Percentiles rank a stretch among this genome's conserved stretches.
Evolutionary conservation across 2,888 invertebrate species (phyloP).

Genomic region (Drosophila silvestris): DNA sequence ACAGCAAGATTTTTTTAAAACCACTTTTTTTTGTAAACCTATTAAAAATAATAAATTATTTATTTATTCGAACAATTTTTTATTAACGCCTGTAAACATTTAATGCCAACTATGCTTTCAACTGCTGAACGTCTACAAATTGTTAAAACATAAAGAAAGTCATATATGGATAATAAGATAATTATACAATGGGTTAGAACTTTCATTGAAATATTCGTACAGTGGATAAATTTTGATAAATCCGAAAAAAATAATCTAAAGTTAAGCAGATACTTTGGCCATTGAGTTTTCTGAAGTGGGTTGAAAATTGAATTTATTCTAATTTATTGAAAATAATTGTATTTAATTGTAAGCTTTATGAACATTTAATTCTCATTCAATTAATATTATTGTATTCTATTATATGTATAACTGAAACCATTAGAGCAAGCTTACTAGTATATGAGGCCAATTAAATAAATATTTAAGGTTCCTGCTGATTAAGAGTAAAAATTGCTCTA

Average conservation of each 20-base stretch:
- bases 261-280: neutral
- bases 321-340: neutral
- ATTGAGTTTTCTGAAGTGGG: neutral
- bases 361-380: neutral
- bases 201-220: too few species aligned
- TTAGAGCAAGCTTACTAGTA: neutral
- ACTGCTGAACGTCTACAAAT: neutral
- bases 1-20: slow-evolving; percentile 16
- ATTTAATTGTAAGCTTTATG: neutral
- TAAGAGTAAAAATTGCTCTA: neutral
- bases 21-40: slow-evolving; percentile 29
- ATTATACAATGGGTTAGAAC: neutral
- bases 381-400: neutral
- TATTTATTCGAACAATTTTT: slow-evolving; percentile 55
- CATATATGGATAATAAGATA: neutral
- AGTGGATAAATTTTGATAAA: neutral
- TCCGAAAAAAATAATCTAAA: neutral
- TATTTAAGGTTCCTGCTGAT: neutral
- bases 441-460: neutral
- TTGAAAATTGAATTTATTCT: neutral
- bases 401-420: neutral
- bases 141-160: neutral
- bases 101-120: neutral
- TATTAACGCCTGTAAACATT: neutral
- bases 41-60: slow-evolving; percentile 48